These are phyloP conservation scores for Agrypnus murinus DNA, from an alignment of 2,888 invertebrate genomes.

Conservation along the genomic window DNA sequence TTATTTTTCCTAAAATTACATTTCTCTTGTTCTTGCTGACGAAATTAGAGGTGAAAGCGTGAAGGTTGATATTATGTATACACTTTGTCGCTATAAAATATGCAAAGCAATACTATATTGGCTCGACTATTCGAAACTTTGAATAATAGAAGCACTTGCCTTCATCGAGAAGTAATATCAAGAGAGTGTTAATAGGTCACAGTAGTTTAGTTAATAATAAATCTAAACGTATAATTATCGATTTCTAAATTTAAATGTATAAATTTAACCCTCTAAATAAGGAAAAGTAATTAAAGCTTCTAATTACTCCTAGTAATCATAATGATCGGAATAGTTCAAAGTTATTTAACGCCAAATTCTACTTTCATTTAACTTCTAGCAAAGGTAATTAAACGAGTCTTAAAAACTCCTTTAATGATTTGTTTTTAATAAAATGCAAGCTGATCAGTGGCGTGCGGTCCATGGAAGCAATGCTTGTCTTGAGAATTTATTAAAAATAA, in stretches of 20 bases:
- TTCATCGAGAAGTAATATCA: not conserved
- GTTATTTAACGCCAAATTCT: too few relatives aligned
- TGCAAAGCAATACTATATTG: conserved; percentile 9
- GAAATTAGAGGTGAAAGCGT: not conserved
- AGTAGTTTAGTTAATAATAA: not conserved
- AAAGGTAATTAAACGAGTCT: too few relatives aligned
- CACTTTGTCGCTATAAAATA: conserved; percentile 18
- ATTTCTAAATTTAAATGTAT: not conserved
- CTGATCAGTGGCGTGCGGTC: too few relatives aligned
- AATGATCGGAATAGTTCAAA: too few relatives aligned
- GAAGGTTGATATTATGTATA: not conserved
- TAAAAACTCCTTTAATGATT: too few relatives aligned
- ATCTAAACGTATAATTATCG: not conserved
- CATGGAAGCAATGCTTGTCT: too few relatives aligned
- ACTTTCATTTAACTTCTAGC: too few relatives aligned
- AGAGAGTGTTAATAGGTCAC: not conserved
- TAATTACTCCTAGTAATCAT: too few relatives aligned
- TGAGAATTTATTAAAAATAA: too few relatives aligned
- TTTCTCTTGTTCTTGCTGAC: not conserved
- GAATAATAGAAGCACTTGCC: not conserved
- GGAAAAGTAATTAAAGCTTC: not conserved
- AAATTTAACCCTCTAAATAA: not conserved
- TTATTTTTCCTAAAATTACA: not conserved
- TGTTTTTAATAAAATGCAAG: too few relatives aligned
- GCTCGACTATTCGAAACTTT: conserved; percentile 3